These are phyloP conservation scores for Drosophila barbarae DNA, from an alignment of 2,888 invertebrate genomes.

Conservation along the genomic window DNA sequence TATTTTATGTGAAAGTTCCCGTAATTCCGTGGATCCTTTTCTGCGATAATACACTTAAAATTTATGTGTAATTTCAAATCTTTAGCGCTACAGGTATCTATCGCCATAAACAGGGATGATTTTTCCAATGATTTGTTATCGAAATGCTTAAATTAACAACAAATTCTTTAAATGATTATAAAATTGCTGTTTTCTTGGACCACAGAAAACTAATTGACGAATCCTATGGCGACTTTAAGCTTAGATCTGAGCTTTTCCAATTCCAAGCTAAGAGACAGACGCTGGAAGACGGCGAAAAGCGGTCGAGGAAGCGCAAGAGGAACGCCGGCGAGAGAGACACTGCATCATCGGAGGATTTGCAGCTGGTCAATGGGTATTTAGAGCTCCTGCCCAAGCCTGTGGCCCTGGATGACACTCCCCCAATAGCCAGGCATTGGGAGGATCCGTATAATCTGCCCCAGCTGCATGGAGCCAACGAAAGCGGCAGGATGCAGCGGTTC, in stretches of 20 bases:
- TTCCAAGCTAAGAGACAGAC: slow-evolving; percentile 49
- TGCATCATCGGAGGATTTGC: not conserved
- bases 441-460: slow-evolving; percentile 71
- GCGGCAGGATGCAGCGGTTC: slow-evolving; percentile 81
- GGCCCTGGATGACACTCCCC: rapidly evolving
- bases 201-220: slow-evolving; percentile 69
- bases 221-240: slow-evolving; percentile 49
- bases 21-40: no score
- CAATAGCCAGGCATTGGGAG: slow-evolving; percentile 70
- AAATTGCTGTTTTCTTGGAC: slow-evolving; percentile 63
- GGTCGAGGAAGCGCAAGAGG: slow-evolving; percentile 45
- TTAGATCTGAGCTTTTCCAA: slow-evolving; percentile 66
- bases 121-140: slow-evolving; percentile 17
- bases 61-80: not conserved
- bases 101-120: slow-evolving; percentile 11
- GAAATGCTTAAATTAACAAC: slow-evolving; percentile 57
- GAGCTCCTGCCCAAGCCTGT: slow-evolving; percentile 28
- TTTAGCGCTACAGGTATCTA: not conserved
- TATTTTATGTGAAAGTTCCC: not conserved
- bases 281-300: slow-evolving; percentile 2
- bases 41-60: no score
- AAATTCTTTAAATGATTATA: slow-evolving; percentile 11
- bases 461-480: slow-evolving; percentile 83
- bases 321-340: slow-evolving; percentile 7
- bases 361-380: slow-evolving; percentile 39